These are phyloP conservation scores for Ciconia stormi DNA, from an alignment of 2,113 vertebrate genomes.

Conservation along the genomic window DNA sequence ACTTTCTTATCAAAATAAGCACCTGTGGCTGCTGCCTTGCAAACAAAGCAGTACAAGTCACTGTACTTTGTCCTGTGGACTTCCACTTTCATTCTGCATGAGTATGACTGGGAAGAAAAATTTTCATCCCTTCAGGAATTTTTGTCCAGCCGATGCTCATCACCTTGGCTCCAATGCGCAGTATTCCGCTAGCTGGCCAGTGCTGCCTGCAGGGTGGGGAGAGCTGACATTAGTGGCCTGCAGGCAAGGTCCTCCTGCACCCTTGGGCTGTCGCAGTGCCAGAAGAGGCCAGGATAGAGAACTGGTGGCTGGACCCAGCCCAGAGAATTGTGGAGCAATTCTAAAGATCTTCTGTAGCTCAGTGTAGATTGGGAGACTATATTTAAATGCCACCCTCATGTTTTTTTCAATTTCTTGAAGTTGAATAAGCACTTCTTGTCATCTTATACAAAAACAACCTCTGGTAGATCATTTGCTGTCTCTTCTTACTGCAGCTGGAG, in stretches of 20 bases:
- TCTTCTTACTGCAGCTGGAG: neutral
- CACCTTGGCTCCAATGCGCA: neutral
- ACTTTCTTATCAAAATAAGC: slow-evolving; percentile 13
- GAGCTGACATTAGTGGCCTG: neutral
- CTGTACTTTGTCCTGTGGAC: neutral
- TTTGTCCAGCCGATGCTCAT: neutral
- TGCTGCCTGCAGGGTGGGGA: neutral
- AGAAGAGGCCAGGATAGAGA: neutral
- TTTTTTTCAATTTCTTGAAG: neutral
- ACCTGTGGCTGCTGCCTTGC: neutral
- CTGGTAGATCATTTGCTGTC: neutral
- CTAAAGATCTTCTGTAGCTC: neutral
- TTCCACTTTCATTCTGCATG: neutral
- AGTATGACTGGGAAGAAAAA: neutral
- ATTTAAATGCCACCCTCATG: neutral
- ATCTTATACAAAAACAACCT: neutral
- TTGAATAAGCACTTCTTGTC: neutral
- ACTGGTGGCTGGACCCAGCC: neutral
- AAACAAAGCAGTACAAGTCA: neutral
- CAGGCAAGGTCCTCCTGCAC: neutral
- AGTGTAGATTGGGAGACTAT: neutral
- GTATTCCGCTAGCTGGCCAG: neutral
- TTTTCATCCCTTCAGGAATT: neutral
- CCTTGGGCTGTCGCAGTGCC: neutral
- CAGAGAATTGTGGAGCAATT: neutral